These are phyloP conservation scores for Sussaba pulchella DNA, from an alignment of 2,888 invertebrate species.

Conservation along the genomic window DNA sequence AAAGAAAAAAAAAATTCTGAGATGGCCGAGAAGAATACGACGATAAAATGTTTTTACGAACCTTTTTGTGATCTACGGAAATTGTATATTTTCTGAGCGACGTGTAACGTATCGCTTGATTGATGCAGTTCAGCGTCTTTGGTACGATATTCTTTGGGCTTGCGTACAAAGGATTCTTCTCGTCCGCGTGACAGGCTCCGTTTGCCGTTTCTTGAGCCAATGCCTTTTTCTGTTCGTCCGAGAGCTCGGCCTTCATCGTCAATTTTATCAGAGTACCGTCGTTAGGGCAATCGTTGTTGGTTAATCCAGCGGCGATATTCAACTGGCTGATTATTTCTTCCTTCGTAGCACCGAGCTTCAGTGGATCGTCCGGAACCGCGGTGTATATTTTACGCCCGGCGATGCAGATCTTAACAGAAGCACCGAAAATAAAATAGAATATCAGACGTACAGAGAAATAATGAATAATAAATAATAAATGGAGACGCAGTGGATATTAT, in stretches of 20 bases:
- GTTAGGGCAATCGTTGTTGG: slow-evolving; percentile 77
- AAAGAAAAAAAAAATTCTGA: neutral
- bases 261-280: slow-evolving; percentile 79
- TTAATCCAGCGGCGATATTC: slow-evolving; percentile 77
- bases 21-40: neutral
- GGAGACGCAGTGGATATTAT: neutral
- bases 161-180: slow-evolving; percentile 69
- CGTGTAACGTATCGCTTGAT: slow-evolving; percentile 72
- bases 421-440: neutral
- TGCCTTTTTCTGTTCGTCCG: slow-evolving; percentile 79
- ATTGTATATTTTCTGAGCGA: slow-evolving; percentile 80
- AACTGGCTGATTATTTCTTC: slow-evolving; percentile 78
- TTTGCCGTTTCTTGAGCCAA: slow-evolving; percentile 68
- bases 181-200: slow-evolving; percentile 73
- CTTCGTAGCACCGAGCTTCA: slow-evolving; percentile 68
- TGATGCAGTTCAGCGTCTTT: slow-evolving; percentile 73
- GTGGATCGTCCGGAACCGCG: slow-evolving; percentile 50
- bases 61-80: slow-evolving; percentile 76
- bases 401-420: slow-evolving; percentile 77
- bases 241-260: slow-evolving; percentile 77
- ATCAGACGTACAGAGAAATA: neutral
- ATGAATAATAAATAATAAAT: neutral
- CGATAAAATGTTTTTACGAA: slow-evolving; percentile 57
- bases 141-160: slow-evolving; percentile 73
- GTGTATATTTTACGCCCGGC: slow-evolving; percentile 79